Percentiles rank a stretch among this genome's conserved stretches.
Evolutionary conservation across 35 echinoderm and acorn worm genomes (phyloP).

Genomic region (Ophiothrix spiculata): DNA sequence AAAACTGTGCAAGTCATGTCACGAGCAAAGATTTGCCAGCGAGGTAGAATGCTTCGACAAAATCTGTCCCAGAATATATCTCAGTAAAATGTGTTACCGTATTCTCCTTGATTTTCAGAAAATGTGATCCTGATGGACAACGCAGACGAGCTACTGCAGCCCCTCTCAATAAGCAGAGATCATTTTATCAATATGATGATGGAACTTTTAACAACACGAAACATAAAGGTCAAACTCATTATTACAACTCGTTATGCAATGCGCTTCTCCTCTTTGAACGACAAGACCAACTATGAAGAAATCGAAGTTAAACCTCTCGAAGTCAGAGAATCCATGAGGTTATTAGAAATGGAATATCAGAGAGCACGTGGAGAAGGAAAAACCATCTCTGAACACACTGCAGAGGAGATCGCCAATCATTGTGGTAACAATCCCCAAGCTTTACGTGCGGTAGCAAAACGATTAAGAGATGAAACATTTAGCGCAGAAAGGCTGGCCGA

Average conservation of each 20-base stretch:
- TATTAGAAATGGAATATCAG: constrained; percentile 19
- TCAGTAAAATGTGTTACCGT: no score
- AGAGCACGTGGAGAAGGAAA: background rate
- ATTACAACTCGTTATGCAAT: constrained; percentile 50
- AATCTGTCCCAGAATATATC: no score
- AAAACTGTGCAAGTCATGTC: no score
- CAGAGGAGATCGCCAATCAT: constrained; percentile 25
- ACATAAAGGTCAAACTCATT: constrained; percentile 28
- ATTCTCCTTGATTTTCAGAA: constrained; percentile 2
- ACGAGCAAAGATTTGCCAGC: no score
- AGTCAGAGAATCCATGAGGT: constrained; percentile 22
- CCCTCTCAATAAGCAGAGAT: constrained; percentile 23
- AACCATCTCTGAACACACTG: background rate
- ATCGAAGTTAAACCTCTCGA: constrained; percentile 37
- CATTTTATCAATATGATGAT: constrained; percentile 43
- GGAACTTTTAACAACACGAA: background rate
- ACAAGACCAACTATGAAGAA: constrained; percentile 29
- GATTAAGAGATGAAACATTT: constrained; percentile 16
- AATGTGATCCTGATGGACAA: constrained; percentile 43
- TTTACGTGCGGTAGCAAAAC: constrained; percentile 43
- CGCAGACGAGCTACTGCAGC: constrained; percentile 43
- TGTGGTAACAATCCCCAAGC: constrained; percentile 59
- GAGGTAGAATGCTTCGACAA: no score
- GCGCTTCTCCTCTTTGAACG: constrained; percentile 1
- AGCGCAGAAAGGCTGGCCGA: constrained; percentile 5